Base-by-base conservation (phyloP, 2,888 invertebrate species). In the Lepidocyrtinus sp. region DNA sequence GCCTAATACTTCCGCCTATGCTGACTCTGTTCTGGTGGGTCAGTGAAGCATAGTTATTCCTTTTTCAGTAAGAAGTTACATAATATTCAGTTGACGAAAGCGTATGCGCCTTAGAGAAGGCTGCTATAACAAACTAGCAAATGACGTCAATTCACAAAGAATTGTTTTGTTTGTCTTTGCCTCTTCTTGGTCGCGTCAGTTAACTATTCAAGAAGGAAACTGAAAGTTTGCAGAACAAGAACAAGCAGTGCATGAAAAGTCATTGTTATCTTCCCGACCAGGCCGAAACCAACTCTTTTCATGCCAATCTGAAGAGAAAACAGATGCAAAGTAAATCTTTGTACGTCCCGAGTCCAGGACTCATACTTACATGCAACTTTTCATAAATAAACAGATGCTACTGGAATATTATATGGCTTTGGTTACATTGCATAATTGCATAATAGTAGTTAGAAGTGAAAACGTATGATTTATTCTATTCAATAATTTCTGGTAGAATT, bases 91-190 rank as follows among this genome's bases (percentile, higher is more conserved):
- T 25, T 15, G 22, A 5, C 5, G 22, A 55, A 61, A 72, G n/a
- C n/a, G n/a, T n/a, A n/a, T n/a, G n/a, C n/a, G n/a, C n/a, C n/a
- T n/a, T n/a, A n/a, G n/a, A n/a, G n/a, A n/a, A n/a, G n/a, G n/a
- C n/a, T n/a, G n/a, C n/a, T n/a, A n/a, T n/a, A n/a, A n/a, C n/a
- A n/a, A n/a, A n/a, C n/a, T n/a, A n/a, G n/a, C n/a, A 46, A 65
- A 61, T 75, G 75, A 75, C 75, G 75, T 75, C 75, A 75, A 75
- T 69, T 63, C 62, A 19, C n/a, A 67, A 61, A 75, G 68, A 24
- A 69, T 63, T 45, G 61, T 59, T 73, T 55, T 67, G 67, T 67
- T 75, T 75, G 27, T 45, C 25, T 68, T 73, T 26, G 17, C 25
- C 73, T 65, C 45, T n/a, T n/a, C n/a, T n/a, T n/a, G n/a, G n/a